phyloP scores from a whole-genome alignment of 2,113 vertebrate species.

The Clarias magur region DNA sequence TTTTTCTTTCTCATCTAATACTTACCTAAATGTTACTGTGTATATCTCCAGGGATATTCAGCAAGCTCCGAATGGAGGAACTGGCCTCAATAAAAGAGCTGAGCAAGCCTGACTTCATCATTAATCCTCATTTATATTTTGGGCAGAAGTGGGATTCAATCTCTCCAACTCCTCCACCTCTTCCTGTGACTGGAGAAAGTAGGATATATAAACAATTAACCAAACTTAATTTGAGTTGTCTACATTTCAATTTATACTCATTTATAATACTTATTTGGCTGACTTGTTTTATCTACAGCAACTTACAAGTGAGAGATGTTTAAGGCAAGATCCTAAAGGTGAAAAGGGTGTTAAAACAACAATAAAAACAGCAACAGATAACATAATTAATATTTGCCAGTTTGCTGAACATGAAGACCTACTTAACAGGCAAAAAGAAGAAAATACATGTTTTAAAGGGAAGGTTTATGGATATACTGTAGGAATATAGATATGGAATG shows the following conservation, averaged over 20 bases:
- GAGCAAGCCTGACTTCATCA: constrained; percentile 64
- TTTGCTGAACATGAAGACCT: neutral
- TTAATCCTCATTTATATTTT: constrained; percentile 68
- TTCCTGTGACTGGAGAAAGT: constrained; percentile 67
- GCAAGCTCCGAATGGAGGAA: constrained; percentile 57
- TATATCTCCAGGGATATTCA: constrained; percentile 61
- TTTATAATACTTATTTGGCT: neutral
- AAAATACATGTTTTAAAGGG: neutral
- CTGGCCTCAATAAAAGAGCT: constrained; percentile 60
- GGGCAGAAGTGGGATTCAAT: constrained; percentile 52
- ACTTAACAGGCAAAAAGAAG: neutral
- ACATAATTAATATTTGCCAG: neutral
- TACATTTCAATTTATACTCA: neutral
- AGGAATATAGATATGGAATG: neutral
- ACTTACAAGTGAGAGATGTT: neutral
- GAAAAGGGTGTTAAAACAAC: neutral
- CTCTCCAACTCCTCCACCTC: constrained; percentile 49
- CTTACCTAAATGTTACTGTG: constrained; percentile 8
- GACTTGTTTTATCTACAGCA: neutral
- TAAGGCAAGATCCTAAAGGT: neutral
- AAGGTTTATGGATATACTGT: neutral
- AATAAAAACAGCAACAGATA: neutral
- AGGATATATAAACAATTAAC: constrained; percentile 49
- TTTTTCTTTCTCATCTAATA: neutral
- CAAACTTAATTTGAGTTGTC: neutral